Conservation (phyloP, 1,140 invertebrate species). For the Gonatopus flavifemur region DNA sequence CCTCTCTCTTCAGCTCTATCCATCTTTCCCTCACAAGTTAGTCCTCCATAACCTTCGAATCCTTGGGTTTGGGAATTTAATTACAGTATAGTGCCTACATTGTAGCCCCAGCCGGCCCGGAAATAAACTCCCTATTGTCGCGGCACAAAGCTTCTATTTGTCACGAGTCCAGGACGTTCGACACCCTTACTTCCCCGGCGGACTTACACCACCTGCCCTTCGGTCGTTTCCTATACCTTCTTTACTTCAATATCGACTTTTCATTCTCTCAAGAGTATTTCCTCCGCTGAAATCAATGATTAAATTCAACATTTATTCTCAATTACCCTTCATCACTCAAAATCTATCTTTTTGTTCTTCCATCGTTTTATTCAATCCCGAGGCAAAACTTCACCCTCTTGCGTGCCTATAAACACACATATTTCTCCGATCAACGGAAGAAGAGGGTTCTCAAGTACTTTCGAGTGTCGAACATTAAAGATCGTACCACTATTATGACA, state of each 20-base stretch:
- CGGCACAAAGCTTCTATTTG: constrained; percentile 55
- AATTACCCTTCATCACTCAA: no score
- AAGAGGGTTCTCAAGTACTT: no score
- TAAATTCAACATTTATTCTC: no score
- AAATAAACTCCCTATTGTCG: constrained; percentile 61
- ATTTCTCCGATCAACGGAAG: no score
- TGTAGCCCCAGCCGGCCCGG: constrained; percentile 58
- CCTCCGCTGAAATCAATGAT: no score
- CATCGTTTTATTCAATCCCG: no score
- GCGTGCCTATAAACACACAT: no score
- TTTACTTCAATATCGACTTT: constrained; percentile 36
- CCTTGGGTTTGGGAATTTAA: constrained; percentile 60
- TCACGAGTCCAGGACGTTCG: constrained; percentile 45
- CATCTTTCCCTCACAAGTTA: constrained; percentile 24
- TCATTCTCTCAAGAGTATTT: no score
- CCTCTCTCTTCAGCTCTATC: constrained; percentile 7
- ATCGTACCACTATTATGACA: no score
- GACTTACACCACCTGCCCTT: constrained; percentile 17
- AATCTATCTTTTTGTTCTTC: no score
- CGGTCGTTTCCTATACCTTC: not conserved
- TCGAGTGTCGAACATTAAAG: no score
- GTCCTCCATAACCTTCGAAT: constrained; percentile 44
- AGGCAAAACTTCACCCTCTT: no score
- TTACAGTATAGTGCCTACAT: constrained; percentile 60
- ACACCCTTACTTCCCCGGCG: constrained; percentile 25